These are phyloP conservation scores for Chromis chromis DNA, from an alignment of 2,797 vertebrate species.

Conservation along the genomic window DNA sequence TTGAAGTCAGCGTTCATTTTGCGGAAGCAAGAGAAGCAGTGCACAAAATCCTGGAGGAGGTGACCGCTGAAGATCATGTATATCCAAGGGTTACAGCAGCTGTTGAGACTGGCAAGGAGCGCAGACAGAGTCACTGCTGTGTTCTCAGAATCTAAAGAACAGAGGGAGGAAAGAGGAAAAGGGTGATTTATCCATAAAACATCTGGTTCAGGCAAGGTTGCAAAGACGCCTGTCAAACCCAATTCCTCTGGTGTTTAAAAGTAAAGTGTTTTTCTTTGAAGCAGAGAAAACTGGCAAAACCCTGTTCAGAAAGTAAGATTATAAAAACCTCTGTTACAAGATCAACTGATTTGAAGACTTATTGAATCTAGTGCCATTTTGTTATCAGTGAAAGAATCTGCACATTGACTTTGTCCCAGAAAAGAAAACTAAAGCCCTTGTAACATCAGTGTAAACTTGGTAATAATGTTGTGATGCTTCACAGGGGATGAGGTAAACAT, in stretches of 20 bases:
- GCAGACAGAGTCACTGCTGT: constrained; percentile 91
- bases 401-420: background rate
- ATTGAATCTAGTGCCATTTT: background rate
- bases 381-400: constrained; percentile 1
- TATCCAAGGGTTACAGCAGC: constrained; percentile 99
- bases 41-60: constrained; percentile 92
- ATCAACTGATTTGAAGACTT: background rate
- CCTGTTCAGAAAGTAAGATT: background rate
- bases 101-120: constrained; percentile 95
- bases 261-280: constrained; percentile 4
- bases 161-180: constrained; percentile 43
- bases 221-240: constrained; percentile 16
- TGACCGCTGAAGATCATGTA: constrained; percentile 99
- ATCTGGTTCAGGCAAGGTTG: constrained; percentile 51
- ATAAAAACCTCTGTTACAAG: background rate
- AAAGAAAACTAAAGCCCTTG: background rate
- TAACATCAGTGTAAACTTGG: no score
- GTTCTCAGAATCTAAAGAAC: constrained; percentile 91
- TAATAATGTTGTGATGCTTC: background rate
- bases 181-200: constrained; percentile 51
- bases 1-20: constrained; percentile 81
- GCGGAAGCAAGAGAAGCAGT: constrained; percentile 88
- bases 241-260: constrained; percentile 38
- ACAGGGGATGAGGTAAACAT: background rate
- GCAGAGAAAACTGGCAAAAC: constrained; percentile 6